Percentiles rank a stretch among this genome's conserved stretches.
These are phyloP conservation scores for Anabacerthia variegaticeps DNA, from an alignment of 2,797 vertebrate species.

Conservation along the genomic window DNA sequence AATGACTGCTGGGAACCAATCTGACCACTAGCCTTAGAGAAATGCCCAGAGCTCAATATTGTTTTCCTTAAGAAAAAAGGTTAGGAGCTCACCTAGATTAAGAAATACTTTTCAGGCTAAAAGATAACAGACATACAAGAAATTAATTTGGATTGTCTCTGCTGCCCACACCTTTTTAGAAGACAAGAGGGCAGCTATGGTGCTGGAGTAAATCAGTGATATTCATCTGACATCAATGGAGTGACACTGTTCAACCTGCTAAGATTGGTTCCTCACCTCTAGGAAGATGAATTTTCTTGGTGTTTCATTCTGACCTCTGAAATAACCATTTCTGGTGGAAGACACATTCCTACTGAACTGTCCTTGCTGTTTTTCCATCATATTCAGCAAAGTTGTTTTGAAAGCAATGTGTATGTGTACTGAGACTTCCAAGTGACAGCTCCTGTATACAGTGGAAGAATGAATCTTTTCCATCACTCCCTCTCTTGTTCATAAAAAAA, in stretches of 20 bases:
- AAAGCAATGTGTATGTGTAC: background rate
- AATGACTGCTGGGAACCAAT: background rate
- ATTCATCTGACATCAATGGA: background rate
- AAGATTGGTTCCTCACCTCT: background rate
- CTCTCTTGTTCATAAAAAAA: background rate
- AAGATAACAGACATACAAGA: background rate
- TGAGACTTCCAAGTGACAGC: background rate
- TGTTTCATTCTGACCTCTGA: background rate
- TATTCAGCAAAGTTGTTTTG: background rate
- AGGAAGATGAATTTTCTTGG: background rate
- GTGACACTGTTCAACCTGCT: background rate
- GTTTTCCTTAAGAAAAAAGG: conserved; percentile 1
- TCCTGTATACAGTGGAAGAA: background rate
- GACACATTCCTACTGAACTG: background rate
- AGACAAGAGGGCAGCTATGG: background rate
- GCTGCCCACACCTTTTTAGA: background rate
- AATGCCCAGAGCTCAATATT: background rate
- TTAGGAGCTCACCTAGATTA: background rate
- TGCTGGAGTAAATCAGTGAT: background rate
- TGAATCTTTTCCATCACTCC: background rate
- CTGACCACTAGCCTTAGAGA: background rate
- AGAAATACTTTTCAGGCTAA: background rate
- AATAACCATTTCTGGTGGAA: background rate
- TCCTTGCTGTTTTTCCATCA: background rate
- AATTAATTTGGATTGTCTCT: conserved; percentile 10